Base-by-base conservation (phyloP, 2,113 vertebrate species). In the Cyprinodon variegatus region DNA sequence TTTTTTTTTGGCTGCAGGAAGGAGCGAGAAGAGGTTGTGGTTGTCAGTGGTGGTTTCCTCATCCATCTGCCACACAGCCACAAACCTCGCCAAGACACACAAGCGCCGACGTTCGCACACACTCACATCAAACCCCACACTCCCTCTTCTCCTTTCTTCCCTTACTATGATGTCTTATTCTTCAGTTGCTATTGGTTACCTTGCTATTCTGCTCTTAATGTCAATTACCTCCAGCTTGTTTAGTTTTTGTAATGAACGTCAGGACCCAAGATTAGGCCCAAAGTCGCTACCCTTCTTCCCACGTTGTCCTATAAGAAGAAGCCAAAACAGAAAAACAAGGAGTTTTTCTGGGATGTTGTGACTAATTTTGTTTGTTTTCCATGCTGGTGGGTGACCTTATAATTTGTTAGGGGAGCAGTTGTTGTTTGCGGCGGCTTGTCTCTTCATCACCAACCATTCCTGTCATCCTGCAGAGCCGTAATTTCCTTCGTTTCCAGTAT, bases 151-250 rank as follows among this genome's bases (percentile, higher is more conserved):
- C n/a, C 20, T 70, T 71, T 41, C 65, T 78, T 45, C 80, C 70
- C 73, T 77, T 69, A 36, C 72, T 41, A 72, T 69, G 81, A 81
- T 71, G 75, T 87, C 84, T 87, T 84, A 68, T 88, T 89, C 86
- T 86, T 74, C 77, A 76, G 93, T 94, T 94, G 91, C 93, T 81
- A 91, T 93, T 93, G 92, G 93, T 92, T 91, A 94, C 93, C 87
- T 89, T 78, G 76, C 77, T 78, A 15, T 85, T 83, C 89, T 86
- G 69, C 76, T 91, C 90, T 90, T 91, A 85, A 89, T 88, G 82
- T 87, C 87, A 86, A 82, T 93, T 88, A 91, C 88, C 79, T 83
- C 72, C 86, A 72, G 75, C 86, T 81, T 89, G 89, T 93, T 93
- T 91, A 74, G 90, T 67, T 64, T 85, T 88, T 72, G 76, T 76